phyloP scores from a whole-genome alignment of 1,140 invertebrate genomes.

The Cyrtorhinus lividipennis region DNA sequence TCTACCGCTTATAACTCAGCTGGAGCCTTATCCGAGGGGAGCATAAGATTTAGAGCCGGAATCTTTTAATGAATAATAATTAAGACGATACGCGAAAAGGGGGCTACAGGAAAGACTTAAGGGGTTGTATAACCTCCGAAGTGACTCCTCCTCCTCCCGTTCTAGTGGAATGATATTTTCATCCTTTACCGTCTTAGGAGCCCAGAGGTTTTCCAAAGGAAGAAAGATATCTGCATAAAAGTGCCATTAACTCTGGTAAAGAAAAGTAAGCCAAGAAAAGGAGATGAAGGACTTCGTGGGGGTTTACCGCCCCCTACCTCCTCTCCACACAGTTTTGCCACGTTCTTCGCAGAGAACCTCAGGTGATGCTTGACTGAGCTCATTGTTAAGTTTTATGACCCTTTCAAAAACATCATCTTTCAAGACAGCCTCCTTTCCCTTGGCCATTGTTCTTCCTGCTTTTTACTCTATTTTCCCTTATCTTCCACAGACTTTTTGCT shows the following conservation, averaged over 20 bases:
- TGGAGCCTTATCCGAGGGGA: neutral
- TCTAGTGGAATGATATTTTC: neutral
- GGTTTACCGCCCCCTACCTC: neutral
- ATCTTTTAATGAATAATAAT: constrained; percentile 6
- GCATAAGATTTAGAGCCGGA: constrained; percentile 1
- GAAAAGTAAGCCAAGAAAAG: neutral
- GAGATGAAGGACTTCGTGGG: neutral
- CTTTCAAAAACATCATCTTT: constrained; percentile 16
- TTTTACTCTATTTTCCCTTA: neutral
- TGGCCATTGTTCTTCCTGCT: neutral
- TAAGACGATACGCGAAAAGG: neutral
- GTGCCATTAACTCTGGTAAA: constrained; percentile 1
- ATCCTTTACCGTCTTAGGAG: neutral
- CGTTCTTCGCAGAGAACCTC: neutral
- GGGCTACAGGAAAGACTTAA: neutral
- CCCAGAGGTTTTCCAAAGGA: neutral
- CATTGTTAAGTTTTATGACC: constrained; percentile 19
- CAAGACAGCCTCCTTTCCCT: neutral
- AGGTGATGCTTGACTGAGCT: constrained; percentile 19
- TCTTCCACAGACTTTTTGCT: neutral
- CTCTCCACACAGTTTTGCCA: constrained; percentile 9
- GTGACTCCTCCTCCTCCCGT: neutral
- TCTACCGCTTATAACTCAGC: neutral
- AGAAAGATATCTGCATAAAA: constrained; percentile 14
- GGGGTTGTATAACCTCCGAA: neutral